Conservation (phyloP, 2,797 vertebrate species). For the Echiichthys vipera region DNA sequence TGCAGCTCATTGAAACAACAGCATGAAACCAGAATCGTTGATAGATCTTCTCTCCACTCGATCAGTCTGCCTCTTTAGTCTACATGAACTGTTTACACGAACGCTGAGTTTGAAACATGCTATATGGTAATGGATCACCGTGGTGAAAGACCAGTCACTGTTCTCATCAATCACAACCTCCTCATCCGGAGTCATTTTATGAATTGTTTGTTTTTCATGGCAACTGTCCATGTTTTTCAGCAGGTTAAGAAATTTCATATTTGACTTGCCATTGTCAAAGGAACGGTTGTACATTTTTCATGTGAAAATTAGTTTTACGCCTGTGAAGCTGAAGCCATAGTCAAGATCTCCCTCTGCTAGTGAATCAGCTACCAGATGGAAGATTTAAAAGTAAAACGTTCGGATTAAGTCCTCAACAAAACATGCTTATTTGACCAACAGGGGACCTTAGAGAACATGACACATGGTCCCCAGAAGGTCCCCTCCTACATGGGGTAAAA, state of each 20-base stretch:
- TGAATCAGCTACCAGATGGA: background rate
- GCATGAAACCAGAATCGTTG: conserved; percentile 17
- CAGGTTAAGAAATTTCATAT: background rate
- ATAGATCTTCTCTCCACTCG: conserved; percentile 36
- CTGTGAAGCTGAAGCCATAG: background rate
- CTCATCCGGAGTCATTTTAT: background rate
- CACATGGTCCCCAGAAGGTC: no score
- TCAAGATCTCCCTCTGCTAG: background rate
- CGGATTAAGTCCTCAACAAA: no score
- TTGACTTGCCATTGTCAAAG: background rate
- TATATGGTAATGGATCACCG: background rate
- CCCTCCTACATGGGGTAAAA: no score
- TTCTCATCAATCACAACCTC: conserved; percentile 27
- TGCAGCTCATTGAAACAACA: conserved; percentile 31
- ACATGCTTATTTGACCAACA: no score
- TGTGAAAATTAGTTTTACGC: background rate
- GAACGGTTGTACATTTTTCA: background rate
- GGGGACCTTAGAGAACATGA: no score
- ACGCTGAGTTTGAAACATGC: conserved; percentile 25
- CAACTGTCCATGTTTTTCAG: background rate
- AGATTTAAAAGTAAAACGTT: background rate
- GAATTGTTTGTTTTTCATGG: conserved; percentile 21
- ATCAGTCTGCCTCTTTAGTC: conserved; percentile 24
- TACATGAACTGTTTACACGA: conserved; percentile 40
- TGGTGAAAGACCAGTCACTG: conserved; percentile 25